Percentiles rank a stretch among this genome's conserved stretches.
Conservation (phyloP, 2,797 vertebrate genomes). For the Taeniopygia guttata region DNA sequence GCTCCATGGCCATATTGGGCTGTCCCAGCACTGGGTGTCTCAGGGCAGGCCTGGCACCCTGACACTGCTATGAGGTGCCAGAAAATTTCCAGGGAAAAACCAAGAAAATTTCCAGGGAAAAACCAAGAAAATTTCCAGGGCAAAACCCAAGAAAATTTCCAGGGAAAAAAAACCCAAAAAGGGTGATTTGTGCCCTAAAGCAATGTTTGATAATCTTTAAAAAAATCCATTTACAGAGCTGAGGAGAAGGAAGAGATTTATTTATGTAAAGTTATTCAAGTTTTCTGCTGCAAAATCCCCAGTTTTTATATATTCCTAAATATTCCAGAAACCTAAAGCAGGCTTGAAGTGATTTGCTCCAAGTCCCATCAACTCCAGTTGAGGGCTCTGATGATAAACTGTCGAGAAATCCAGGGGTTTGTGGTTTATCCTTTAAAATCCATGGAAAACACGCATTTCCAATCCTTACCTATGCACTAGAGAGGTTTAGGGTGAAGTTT, state of each 20-base stretch:
- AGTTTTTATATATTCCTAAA: background rate
- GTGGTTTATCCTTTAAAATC: background rate
- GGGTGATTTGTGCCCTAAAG: background rate
- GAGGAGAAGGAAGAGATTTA: background rate
- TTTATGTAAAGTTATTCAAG: background rate
- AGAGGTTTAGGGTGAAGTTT: background rate
- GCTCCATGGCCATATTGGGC: rapidly evolving
- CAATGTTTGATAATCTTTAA: background rate
- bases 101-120: background rate
- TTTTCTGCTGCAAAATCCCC: background rate
- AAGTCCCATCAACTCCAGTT: background rate
- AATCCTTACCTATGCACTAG: background rate
- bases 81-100: background rate
- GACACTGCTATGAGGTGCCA: background rate
- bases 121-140: background rate
- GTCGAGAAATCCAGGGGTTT: rapidly evolving
- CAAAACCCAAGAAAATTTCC: background rate
- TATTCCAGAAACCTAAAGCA: background rate
- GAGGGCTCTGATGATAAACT: background rate
- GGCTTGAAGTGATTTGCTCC: background rate
- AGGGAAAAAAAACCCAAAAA: background rate
- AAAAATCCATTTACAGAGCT: background rate
- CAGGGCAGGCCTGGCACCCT: background rate
- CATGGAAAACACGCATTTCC: rapidly evolving
- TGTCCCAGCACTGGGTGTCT: background rate